Percentiles rank a stretch among this genome's conserved stretches.
These are phyloP conservation scores for Dugesia japonica DNA, from an alignment of 2,888 invertebrate species.

Conservation along the genomic window DNA sequence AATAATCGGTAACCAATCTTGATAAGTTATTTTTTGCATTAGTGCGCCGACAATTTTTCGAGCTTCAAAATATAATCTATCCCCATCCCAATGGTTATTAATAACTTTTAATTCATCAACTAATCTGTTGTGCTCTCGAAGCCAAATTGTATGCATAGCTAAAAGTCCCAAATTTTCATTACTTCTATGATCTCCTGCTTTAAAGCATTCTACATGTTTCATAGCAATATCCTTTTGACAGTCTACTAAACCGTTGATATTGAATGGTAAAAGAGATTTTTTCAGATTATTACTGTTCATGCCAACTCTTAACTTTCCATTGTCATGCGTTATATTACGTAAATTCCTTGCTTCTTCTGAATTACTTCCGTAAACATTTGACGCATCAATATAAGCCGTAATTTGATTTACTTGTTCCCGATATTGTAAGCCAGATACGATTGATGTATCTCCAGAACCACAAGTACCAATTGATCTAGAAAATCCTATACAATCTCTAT, in stretches of 20 bases:
- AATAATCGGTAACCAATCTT: conserved; percentile 74
- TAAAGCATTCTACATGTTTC: conserved; percentile 67
- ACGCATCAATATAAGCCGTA: conserved; percentile 82
- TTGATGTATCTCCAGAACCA: conserved; percentile 85
- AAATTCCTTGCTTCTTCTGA: conserved; percentile 63
- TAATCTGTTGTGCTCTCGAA: conserved; percentile 83
- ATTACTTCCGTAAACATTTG: conserved; percentile 85
- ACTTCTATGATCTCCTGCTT: conserved; percentile 79
- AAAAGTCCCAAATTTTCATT: conserved; percentile 60
- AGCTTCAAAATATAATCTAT: conserved; percentile 63
- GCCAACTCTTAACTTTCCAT: conserved; percentile 60
- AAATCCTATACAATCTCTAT: conserved; percentile 45
- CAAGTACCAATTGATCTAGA: conserved; percentile 79
- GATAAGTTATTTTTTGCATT: conserved; percentile 82
- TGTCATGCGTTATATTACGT: conserved; percentile 62
- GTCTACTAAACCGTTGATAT: conserved; percentile 60
- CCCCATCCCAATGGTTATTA: conserved; percentile 85
- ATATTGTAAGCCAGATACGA: conserved; percentile 53
- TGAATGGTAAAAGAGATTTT: conserved; percentile 75
- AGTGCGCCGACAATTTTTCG: conserved; percentile 71
- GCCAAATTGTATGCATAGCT: conserved; percentile 55
- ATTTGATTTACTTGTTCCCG: conserved; percentile 73
- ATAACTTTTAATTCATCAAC: conserved; percentile 60
- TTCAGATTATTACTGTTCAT: conserved; percentile 38
- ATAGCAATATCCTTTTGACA: conserved; percentile 55